These are phyloP conservation scores for Hylaeus anthracinus DNA, from an alignment of 1,140 invertebrate genomes.

Conservation along the genomic window DNA sequence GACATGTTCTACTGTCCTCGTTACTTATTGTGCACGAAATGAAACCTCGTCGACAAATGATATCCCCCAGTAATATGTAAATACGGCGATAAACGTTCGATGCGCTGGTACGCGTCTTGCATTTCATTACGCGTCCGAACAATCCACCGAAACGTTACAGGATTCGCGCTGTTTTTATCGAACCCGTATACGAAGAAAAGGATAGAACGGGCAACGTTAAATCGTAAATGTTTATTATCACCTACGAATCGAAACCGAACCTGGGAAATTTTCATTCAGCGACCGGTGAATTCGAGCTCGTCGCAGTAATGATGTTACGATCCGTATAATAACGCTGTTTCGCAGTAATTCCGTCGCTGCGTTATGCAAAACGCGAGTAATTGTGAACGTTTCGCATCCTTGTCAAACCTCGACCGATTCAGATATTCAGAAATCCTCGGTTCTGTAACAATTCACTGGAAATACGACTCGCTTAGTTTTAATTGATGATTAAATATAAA, in stretches of 20 bases:
- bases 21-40: not conserved
- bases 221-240: conserved; percentile 40
- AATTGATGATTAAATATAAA: too few species aligned
- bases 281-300: conserved; percentile 19
- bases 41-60: not conserved
- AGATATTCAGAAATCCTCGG: not conserved
- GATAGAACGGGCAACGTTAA: conserved; percentile 14
- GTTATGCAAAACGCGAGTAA: not conserved
- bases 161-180: conserved; percentile 16
- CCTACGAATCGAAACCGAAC: not conserved
- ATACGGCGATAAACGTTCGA: conserved; percentile 14
- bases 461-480: not conserved
- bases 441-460: not conserved
- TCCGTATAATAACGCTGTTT: conserved; percentile 8
- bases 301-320: not conserved
- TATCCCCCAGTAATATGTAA: conserved; percentile 14
- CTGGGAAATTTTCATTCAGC: conserved; percentile 32
- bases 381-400: not conserved
- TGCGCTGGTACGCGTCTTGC: conserved; percentile 9
- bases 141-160: not conserved
- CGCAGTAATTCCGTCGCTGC: not conserved
- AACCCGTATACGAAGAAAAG: not conserved
- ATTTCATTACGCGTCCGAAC: conserved; percentile 22
- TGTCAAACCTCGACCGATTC: not conserved
- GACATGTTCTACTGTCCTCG: too few species aligned